A percentile compares a stretch with the other conserved stretches of the same genome.
phyloP scores from a whole-genome alignment of 2,888 invertebrate species.

The Antheraea assamensis region DNA sequence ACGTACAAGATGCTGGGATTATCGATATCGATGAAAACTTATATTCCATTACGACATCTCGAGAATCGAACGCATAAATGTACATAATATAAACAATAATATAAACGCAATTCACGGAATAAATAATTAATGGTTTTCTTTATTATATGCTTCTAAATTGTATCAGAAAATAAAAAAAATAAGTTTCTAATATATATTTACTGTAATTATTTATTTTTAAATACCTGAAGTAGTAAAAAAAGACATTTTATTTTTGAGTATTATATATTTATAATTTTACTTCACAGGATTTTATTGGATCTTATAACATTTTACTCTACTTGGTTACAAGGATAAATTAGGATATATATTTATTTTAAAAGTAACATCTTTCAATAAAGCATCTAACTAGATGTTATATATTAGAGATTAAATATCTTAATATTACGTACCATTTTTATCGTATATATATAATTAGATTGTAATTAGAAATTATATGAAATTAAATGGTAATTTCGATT shows the following conservation, averaged over 20 bases:
- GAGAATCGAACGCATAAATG: neutral
- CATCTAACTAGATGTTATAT: no score
- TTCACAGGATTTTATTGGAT: no score
- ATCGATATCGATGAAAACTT: constrained; percentile 42
- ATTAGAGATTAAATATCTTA: neutral
- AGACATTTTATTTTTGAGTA: no score
- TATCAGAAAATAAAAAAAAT: neutral
- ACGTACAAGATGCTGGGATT: constrained; percentile 36
- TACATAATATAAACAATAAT: neutral
- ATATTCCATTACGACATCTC: constrained; percentile 25
- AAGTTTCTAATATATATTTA: neutral
- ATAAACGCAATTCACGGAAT: neutral
- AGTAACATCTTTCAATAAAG: no score
- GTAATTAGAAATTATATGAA: neutral
- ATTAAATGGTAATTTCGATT: no score
- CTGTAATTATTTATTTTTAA: neutral
- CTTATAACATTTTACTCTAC: no score
- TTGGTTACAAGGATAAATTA: neutral
- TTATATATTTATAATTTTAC: no score
- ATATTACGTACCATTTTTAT: neutral
- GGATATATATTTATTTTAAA: no score
- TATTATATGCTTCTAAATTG: neutral
- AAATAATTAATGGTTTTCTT: neutral
- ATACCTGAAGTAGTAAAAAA: neutral
- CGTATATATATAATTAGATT: neutral